Percentiles rank a stretch among this genome's conserved stretches.
Evolutionary conservation across 1,140 invertebrate genomes (phyloP).

Genomic region (Copidosoma floridanum): DNA sequence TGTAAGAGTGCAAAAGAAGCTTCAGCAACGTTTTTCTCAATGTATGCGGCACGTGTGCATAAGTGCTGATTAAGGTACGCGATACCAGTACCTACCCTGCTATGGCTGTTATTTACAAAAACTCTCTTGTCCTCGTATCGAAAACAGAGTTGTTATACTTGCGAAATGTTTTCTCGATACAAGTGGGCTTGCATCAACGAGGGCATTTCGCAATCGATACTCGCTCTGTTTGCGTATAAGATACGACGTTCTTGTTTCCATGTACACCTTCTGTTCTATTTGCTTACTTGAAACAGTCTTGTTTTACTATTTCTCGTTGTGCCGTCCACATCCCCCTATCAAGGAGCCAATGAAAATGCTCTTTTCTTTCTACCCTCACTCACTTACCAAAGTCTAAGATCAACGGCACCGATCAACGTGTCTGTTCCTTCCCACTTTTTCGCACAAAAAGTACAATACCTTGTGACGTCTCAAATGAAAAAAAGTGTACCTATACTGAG

Average conservation of each 20-base stretch:
- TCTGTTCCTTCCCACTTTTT: not conserved
- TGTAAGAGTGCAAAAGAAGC: not conserved
- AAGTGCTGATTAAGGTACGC: slow-evolving; percentile 12
- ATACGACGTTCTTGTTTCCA: no score
- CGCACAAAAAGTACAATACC: not conserved
- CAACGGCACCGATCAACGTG: slow-evolving; percentile 29
- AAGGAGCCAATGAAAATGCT: slow-evolving; percentile 5
- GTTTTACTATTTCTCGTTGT: not conserved
- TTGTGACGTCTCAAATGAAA: no score
- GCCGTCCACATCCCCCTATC: not conserved
- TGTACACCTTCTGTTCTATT: no score
- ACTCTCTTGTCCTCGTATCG: not conserved
- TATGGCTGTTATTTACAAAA: not conserved
- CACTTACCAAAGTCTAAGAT: not conserved
- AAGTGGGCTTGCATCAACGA: no score
- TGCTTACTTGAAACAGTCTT: not conserved
- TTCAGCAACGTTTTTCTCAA: slow-evolving; percentile 13
- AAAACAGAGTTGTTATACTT: no score
- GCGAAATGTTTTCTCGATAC: no score
- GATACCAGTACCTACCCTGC: slow-evolving; percentile 7
- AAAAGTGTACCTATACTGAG: no score
- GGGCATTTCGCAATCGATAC: no score
- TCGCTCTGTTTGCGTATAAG: no score
- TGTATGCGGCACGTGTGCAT: not conserved
- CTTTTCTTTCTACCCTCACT: not conserved